These are phyloP conservation scores for Cremastinae sp. DNA, from an alignment of 2,888 invertebrate genomes.

Conservation along the genomic window DNA sequence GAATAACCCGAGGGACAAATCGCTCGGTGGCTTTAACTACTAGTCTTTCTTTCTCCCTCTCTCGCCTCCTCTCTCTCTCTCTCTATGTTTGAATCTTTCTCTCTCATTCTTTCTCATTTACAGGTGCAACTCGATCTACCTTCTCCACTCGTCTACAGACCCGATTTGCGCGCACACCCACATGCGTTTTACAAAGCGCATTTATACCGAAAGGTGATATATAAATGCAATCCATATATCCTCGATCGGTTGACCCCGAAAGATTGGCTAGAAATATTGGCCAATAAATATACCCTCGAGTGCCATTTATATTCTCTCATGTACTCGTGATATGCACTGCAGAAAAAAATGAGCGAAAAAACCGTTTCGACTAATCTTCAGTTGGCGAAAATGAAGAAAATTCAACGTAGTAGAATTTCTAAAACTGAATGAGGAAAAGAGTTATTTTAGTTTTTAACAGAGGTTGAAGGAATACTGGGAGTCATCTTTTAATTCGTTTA, in stretches of 20 bases:
- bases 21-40: slow-evolving; percentile 70
- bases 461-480: too few relatives aligned
- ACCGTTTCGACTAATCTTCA: too few relatives aligned
- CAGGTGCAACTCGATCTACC: slow-evolving; percentile 23
- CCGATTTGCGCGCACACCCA: neutral
- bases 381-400: too few relatives aligned
- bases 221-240: slow-evolving; percentile 25
- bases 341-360: too few relatives aligned
- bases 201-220: slow-evolving; percentile 25
- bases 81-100: neutral
- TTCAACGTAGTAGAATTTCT: too few relatives aligned
- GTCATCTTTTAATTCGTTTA: too few relatives aligned
- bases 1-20: slow-evolving; percentile 77
- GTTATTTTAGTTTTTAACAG: too few relatives aligned
- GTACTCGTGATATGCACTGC: too few relatives aligned
- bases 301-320: slow-evolving; percentile 3
- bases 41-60: slow-evolving; percentile 65
- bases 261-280: slow-evolving; percentile 52
- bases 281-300: slow-evolving; percentile 37
- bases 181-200: slow-evolving; percentile 1
- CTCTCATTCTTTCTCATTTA: neutral
- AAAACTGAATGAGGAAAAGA: too few relatives aligned
- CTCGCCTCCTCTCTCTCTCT: neutral
- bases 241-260: slow-evolving; percentile 37
- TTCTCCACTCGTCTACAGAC: slow-evolving; percentile 28